Percentiles rank a stretch among this genome's conserved stretches.
These are phyloP conservation scores for Empis stercorea DNA, from an alignment of 2,888 invertebrate genomes.

Conservation along the genomic window DNA sequence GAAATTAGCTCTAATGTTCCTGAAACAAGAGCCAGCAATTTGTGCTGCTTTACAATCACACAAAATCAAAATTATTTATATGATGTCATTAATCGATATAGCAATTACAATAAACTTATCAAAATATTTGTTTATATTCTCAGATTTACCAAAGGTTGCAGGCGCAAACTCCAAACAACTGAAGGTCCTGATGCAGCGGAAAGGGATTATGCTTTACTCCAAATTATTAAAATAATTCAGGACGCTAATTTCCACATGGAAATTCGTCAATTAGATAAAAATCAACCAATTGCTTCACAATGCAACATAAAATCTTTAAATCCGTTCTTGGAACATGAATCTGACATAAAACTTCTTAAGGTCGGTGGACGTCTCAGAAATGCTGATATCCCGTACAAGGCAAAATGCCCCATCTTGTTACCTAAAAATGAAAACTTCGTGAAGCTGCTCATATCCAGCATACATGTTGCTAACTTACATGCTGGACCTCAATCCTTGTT, in stretches of 20 bases:
- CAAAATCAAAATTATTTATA: no score
- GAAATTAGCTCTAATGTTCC: not conserved
- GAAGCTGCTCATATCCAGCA: not conserved
- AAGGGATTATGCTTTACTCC: not conserved
- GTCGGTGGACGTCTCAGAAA: not conserved
- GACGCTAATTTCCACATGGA: not conserved
- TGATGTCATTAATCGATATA: not conserved
- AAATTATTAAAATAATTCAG: not conserved
- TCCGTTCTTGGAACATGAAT: not conserved
- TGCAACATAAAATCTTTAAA: not conserved
- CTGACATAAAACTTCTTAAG: not conserved
- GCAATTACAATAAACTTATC: slow-evolving; percentile 1
- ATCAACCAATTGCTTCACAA: not conserved
- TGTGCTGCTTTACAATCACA: no score
- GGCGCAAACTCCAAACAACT: no score
- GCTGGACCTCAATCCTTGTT: not conserved
- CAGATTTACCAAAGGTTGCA: not conserved
- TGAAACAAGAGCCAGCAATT: not conserved
- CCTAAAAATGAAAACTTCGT: not conserved
- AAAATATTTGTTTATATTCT: slow-evolving; percentile 5
- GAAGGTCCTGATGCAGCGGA: not conserved
- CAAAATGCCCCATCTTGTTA: not conserved
- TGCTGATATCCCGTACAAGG: not conserved
- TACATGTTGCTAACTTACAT: not conserved
- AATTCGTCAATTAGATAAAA: not conserved